Percentiles rank a stretch among this genome's conserved stretches.
These are phyloP conservation scores for Drepanosiphum platanoidis DNA, from an alignment of 2,888 invertebrate species.

Conservation along the genomic window DNA sequence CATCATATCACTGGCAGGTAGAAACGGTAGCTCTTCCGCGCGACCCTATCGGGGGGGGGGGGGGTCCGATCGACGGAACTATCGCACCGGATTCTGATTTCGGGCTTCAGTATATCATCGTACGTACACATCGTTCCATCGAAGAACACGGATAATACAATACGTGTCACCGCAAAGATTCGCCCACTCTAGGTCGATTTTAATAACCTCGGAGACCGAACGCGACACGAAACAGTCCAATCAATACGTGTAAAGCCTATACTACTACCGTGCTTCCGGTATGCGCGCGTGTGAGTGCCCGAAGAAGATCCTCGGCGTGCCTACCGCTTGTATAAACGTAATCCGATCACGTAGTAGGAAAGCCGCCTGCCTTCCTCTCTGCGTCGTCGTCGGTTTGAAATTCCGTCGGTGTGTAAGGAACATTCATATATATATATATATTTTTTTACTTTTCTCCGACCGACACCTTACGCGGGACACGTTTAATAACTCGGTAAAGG, in stretches of 20 bases:
- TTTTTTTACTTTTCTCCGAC: not conserved
- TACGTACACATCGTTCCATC: not conserved
- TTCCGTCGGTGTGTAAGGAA: slow-evolving; percentile 35
- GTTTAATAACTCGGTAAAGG: slow-evolving; percentile 31
- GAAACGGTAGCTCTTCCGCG: too few species aligned
- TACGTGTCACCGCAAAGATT: not conserved
- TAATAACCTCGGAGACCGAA: not conserved
- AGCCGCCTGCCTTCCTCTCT: not conserved
- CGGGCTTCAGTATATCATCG: too few species aligned
- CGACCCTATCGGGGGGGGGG: too few species aligned
- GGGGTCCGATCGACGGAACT: too few species aligned
- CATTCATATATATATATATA: slow-evolving; percentile 30
- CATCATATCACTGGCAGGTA: not conserved
- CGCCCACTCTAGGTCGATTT: not conserved
- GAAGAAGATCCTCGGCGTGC: not conserved
- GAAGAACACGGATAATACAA: too few species aligned
- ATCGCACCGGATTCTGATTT: too few species aligned
- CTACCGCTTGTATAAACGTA: not conserved
- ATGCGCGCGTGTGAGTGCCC: not conserved
- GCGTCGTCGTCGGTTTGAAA: slow-evolving; percentile 9
- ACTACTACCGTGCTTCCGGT: slow-evolving; percentile 22
- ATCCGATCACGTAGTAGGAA: slow-evolving; percentile 47
- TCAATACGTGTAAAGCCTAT: not conserved
- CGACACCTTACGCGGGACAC: not conserved
- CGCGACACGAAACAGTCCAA: not conserved